A percentile compares a stretch with the other conserved stretches of the same genome.
Evolutionary conservation across 2,888 invertebrate genomes (phyloP).

Genomic region (Periphyllus acericola): DNA sequence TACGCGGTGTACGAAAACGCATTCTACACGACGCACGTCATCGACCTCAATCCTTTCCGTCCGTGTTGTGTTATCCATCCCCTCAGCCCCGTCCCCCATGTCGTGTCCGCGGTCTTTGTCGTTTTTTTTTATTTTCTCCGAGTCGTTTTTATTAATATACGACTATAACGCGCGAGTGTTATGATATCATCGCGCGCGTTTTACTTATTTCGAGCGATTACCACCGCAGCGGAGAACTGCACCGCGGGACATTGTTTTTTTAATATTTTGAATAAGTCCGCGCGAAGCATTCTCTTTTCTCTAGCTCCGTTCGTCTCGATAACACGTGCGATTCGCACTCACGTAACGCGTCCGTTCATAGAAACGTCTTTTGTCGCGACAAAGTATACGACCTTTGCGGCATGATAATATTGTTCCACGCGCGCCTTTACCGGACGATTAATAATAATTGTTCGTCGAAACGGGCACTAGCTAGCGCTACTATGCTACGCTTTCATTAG

Average conservation of each 20-base stretch:
- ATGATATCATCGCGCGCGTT: neutral
- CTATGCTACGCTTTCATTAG: too few relatives aligned
- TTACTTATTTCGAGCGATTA: slow-evolving; percentile 7
- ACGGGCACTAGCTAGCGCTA: too few relatives aligned
- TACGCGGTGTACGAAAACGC: neutral
- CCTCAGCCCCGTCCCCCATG: neutral
- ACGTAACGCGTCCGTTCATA: neutral
- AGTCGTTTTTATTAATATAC: too few relatives aligned
- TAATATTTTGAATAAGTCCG: neutral
- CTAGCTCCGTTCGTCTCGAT: neutral
- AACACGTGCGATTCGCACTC: neutral
- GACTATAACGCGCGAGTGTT: too few relatives aligned
- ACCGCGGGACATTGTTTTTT: neutral
- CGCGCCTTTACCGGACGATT: too few relatives aligned
- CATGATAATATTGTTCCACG: too few relatives aligned
- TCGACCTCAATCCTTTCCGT: slow-evolving; percentile 42
- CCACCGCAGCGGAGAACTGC: neutral
- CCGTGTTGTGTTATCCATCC: neutral
- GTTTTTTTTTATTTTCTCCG: too few relatives aligned
- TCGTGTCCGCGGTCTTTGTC: neutral
- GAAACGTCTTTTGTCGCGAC: too few relatives aligned
- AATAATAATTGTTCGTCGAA: too few relatives aligned
- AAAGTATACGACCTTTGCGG: too few relatives aligned
- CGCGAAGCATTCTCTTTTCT: neutral
- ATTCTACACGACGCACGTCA: slow-evolving; percentile 28